A percentile compares a stretch with the other conserved stretches of the same genome.
These are phyloP conservation scores for Condylostylus longicornis DNA, from an alignment of 1,140 invertebrate genomes.

Conservation along the genomic window DNA sequence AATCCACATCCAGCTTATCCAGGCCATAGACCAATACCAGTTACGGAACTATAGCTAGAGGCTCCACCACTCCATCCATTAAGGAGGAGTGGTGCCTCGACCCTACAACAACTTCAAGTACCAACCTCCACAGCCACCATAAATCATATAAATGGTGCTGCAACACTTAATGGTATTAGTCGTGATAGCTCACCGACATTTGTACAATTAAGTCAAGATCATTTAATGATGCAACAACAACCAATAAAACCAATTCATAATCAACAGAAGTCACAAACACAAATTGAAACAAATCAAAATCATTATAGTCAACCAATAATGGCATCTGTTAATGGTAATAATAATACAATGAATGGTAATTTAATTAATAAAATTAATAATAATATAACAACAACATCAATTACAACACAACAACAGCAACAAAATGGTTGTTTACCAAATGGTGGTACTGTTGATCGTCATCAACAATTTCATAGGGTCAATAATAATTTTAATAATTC, in stretches of 20 bases:
- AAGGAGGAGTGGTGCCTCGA: conserved; percentile 24
- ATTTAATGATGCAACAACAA: conserved; percentile 27
- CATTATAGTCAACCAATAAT: conserved; percentile 26
- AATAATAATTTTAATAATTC: too few relatives aligned
- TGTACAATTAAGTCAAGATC: conserved; percentile 30
- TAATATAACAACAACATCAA: too few relatives aligned
- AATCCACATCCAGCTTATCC: conserved; percentile 22
- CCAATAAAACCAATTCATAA: not conserved
- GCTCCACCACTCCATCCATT: conserved; percentile 30
- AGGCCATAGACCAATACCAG: conserved; percentile 59
- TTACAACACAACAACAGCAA: too few relatives aligned
- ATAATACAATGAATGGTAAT: too few relatives aligned
- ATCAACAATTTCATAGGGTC: too few relatives aligned
- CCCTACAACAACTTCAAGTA: conserved; percentile 25
- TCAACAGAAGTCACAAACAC: conserved; percentile 7
- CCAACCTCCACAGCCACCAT: conserved; percentile 12
- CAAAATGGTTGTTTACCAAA: too few relatives aligned
- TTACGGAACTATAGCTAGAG: conserved; percentile 87
- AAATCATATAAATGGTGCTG: conserved; percentile 2
- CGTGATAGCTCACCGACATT: conserved; percentile 16
- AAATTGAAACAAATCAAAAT: conserved; percentile 17
- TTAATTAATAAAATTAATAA: too few relatives aligned
- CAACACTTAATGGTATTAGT: conserved; percentile 13
- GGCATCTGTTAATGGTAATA: too few relatives aligned
- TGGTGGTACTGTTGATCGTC: too few relatives aligned